These are phyloP conservation scores for Pampusana beccarii DNA, from an alignment of 2,113 vertebrate species.

Conservation along the genomic window DNA sequence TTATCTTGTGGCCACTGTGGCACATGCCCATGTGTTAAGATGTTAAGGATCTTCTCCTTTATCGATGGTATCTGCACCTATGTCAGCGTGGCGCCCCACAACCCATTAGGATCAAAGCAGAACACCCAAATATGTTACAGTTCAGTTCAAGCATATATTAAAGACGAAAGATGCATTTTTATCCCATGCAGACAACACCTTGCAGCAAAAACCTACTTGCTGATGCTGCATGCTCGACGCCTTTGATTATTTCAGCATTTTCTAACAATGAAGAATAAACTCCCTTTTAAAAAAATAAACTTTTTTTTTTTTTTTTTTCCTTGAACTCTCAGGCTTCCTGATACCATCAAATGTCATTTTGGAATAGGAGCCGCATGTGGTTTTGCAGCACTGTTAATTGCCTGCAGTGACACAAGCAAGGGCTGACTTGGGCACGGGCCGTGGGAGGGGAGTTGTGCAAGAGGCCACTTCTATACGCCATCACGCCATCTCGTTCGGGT, in stretches of 20 bases:
- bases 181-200: background rate
- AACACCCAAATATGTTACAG: background rate
- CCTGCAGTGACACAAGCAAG: constrained; percentile 12
- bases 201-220: background rate
- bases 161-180: background rate
- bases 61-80: background rate
- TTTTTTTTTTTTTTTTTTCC: background rate
- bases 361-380: background rate
- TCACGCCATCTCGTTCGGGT: fast-evolving
- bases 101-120: constrained; percentile 18
- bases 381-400: constrained; percentile 35
- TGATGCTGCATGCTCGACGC: background rate
- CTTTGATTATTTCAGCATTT: background rate
- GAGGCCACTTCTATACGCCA: background rate
- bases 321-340: background rate
- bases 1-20: background rate
- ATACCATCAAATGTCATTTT: constrained; percentile 21
- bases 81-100: background rate
- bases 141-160: background rate
- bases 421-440: background rate
- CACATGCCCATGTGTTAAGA: background rate
- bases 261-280: background rate
- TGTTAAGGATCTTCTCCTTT: constrained; percentile 25
- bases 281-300: background rate
- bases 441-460: background rate